Evolutionary conservation across 2,113 vertebrate species (phyloP).

Genomic region (Antechinus stuartii): DNA sequence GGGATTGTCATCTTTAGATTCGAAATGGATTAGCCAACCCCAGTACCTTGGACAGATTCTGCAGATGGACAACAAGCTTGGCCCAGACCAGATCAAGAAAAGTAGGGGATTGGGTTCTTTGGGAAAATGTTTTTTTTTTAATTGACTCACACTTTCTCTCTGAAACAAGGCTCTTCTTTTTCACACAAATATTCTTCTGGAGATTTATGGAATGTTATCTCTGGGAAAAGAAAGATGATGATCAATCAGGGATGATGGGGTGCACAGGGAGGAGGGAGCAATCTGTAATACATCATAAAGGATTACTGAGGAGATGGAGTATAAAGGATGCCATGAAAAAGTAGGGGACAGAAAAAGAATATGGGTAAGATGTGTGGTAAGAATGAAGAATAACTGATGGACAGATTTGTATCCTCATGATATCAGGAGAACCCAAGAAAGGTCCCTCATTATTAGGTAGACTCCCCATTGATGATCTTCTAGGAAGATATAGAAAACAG

Average conservation of each 20-base stretch:
- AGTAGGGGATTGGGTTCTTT: not conserved
- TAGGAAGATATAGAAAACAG: not conserved
- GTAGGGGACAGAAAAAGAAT: not conserved
- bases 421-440: not conserved
- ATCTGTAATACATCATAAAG: not conserved
- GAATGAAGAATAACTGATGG: not conserved
- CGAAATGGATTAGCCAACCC: not conserved
- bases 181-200: not conserved
- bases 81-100: not conserved
- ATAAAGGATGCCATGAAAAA: not conserved
- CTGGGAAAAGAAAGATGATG: not conserved
- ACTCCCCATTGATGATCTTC: not conserved
- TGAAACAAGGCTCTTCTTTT: not conserved
- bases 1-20: not conserved
- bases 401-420: not conserved
- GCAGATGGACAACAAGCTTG: not conserved
- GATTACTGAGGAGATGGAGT: not conserved
- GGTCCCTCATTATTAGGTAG: not conserved
- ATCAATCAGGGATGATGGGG: not conserved
- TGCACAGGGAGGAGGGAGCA: not conserved
- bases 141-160: not conserved
- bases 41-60: not conserved
- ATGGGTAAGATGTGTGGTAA: not conserved
- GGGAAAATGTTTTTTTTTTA: not conserved
- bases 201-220: not conserved